Percentiles rank a stretch among this genome's conserved stretches.
Conservation (phyloP, 1,140 invertebrate genomes). For the Drosophila prosaltans region DNA sequence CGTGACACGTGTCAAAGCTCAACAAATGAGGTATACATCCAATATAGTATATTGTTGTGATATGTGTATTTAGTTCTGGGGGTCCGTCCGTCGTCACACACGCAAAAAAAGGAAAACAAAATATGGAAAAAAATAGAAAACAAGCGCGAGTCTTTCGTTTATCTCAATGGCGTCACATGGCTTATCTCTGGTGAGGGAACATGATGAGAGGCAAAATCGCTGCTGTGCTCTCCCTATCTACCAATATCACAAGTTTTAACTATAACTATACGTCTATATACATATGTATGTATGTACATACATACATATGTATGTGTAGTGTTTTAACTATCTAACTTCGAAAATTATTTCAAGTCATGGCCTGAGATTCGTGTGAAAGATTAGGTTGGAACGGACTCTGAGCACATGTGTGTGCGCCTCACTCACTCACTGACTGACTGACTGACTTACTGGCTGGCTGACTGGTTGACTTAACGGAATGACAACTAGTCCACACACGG, state of each 20-base stretch:
- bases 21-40: not conserved
- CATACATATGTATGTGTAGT: not conserved
- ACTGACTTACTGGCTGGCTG: not conserved
- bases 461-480: conserved; percentile 1
- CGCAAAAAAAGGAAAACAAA: not conserved
- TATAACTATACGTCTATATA: not conserved
- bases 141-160: conserved; percentile 2
- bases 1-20: conserved; percentile 11
- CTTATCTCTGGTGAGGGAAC: not conserved
- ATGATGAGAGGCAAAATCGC: not conserved
- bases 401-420: conserved; percentile 9
- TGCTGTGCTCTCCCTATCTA: not conserved
- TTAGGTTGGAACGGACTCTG: not conserved
- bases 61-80: conserved; percentile 2
- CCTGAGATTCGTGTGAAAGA: conserved; percentile 12
- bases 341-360: conserved; percentile 14
- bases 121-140: not conserved
- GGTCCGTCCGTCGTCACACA: conserved; percentile 7
- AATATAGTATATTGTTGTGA: not conserved
- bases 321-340: conserved; percentile 9
- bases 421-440: not conserved
- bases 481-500: conserved; percentile 11
- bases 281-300: not conserved
- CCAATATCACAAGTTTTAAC: conserved; percentile 12
- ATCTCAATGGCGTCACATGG: conserved; percentile 8